Evolutionary conservation across 2,797 vertebrate genomes (phyloP).

Genomic region (Bradypodion pumilum): DNA sequence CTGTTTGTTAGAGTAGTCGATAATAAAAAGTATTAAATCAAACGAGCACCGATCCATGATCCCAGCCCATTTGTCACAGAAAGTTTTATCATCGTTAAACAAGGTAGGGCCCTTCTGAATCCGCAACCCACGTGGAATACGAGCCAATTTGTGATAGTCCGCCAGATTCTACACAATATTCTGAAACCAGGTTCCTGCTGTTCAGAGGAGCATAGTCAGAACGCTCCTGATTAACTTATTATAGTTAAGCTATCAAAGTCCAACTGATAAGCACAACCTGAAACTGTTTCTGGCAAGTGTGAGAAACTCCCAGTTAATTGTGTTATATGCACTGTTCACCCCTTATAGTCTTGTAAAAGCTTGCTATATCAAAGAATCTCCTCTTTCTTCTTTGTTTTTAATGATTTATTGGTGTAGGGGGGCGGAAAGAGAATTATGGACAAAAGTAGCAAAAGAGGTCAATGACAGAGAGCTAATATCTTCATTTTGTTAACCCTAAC

Average conservation of each 20-base stretch:
- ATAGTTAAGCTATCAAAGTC: conserved; percentile 1
- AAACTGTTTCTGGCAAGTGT: conserved; percentile 8
- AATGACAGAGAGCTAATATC: conserved; percentile 19
- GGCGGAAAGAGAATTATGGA: conserved; percentile 39
- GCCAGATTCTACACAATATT: not conserved
- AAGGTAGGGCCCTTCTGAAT: no score
- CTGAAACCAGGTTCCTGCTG: conserved; percentile 9
- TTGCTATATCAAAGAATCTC: conserved; percentile 21
- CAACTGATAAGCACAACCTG: not conserved
- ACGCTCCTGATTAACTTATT: not conserved
- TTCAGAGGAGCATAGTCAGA: conserved; percentile 2
- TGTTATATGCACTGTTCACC: conserved; percentile 24
- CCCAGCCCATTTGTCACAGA: no score
- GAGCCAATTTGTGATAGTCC: no score
- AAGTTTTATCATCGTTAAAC: no score
- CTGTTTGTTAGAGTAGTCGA: no score
- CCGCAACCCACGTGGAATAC: no score
- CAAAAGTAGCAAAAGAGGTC: conserved; percentile 25
- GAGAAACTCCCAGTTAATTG: conserved; percentile 15
- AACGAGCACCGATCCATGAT: no score
- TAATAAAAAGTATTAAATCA: no score
- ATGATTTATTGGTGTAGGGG: not conserved
- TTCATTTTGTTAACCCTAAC: conserved; percentile 31
- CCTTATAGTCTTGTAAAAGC: conserved; percentile 10
- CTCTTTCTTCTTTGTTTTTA: conserved; percentile 16